phyloP scores from a whole-genome alignment of 2,888 invertebrate species.

The Chaetogeoica ovagalla region DNA sequence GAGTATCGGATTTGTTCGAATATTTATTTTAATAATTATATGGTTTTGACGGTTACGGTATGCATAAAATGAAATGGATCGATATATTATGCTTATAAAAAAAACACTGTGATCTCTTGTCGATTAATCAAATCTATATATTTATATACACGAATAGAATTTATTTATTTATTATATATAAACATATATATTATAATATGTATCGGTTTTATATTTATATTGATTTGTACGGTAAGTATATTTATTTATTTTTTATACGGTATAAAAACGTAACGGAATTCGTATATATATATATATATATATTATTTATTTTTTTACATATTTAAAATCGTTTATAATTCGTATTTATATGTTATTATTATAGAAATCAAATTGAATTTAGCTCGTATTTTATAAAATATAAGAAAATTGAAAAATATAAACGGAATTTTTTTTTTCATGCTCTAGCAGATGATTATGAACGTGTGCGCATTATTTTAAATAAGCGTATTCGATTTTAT shows the following conservation, averaged over 20 bases:
- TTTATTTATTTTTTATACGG: neutral
- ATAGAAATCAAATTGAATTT: too few relatives aligned
- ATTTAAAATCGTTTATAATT: too few relatives aligned
- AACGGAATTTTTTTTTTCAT: too few relatives aligned
- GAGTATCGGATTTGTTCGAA: neutral
- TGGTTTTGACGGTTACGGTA: slow-evolving; percentile 1
- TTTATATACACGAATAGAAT: neutral
- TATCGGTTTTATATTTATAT: neutral
- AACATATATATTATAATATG: neutral
- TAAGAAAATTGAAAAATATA: too few relatives aligned
- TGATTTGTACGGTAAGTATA: neutral
- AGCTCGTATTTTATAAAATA: too few relatives aligned
- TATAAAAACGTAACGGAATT: neutral
- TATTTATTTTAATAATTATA: neutral
- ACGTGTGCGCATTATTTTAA: too few relatives aligned
- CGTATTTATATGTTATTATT: too few relatives aligned
- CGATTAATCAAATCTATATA: slow-evolving; percentile 39
- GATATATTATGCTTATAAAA: neutral
- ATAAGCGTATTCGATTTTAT: too few relatives aligned
- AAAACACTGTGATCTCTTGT: slow-evolving; percentile 47
- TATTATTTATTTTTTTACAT: too few relatives aligned
- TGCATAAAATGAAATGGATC: slow-evolving; percentile 1
- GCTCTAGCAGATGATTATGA: too few relatives aligned
- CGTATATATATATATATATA: neutral
- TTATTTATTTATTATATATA: neutral